phyloP scores from a whole-genome alignment of 1,140 invertebrate species.

The Pemphigus obesinymphae region DNA sequence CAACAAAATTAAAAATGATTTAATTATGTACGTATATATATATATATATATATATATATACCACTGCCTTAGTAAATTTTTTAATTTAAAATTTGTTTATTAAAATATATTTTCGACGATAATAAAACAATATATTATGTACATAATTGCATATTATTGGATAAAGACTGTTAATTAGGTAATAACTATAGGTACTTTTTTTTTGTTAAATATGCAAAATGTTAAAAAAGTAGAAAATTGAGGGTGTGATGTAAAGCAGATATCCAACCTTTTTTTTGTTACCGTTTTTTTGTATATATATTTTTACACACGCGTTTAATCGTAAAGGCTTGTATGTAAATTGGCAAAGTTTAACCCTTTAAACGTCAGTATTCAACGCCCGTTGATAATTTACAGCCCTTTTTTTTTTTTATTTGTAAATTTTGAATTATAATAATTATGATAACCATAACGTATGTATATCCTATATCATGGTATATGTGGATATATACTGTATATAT shows the following conservation, averaged over 20 bases:
- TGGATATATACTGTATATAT: too few species aligned
- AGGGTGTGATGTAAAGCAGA: background rate
- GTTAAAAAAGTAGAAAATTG: background rate
- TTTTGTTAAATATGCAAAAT: background rate
- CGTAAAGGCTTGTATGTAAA: background rate
- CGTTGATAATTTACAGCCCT: background rate
- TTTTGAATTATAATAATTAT: conserved; percentile 15
- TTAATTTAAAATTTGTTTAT: background rate
- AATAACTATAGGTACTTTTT: background rate
- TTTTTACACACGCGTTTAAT: background rate
- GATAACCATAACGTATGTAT: background rate
- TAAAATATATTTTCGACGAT: background rate
- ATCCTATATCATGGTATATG: too few species aligned
- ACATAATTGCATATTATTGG: background rate
- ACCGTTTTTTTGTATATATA: background rate
- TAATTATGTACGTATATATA: too few species aligned
- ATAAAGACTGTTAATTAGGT: background rate
- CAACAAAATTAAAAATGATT: too few species aligned
- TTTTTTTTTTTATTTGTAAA: background rate
- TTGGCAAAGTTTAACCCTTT: conserved; percentile 29
- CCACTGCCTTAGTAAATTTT: too few species aligned
- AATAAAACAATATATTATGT: background rate
- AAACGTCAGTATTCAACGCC: conserved; percentile 2
- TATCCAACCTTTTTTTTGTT: background rate
- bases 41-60: too few species aligned